These are phyloP conservation scores for Electrophaes corylata DNA, from an alignment of 2,888 invertebrate species.

Conservation along the genomic window DNA sequence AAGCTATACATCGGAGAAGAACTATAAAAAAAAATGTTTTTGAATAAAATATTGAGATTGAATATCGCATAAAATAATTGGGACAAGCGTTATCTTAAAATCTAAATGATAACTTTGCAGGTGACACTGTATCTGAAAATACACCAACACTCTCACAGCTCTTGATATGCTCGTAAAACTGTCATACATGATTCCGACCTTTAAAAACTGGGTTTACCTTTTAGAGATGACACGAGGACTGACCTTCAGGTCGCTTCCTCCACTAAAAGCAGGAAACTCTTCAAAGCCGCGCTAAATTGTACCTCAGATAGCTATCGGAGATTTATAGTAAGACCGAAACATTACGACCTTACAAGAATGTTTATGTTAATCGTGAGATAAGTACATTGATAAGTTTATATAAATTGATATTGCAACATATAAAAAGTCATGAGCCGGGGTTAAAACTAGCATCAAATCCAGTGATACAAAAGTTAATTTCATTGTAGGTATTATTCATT, in stretches of 20 bases:
- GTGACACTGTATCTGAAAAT: not conserved
- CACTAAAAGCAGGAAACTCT: constrained; percentile 34
- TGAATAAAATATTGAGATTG: no score
- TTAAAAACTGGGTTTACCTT: constrained; percentile 33
- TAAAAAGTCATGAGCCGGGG: no score
- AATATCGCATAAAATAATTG: not conserved
- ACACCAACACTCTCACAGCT: not conserved
- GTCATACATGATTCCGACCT: constrained; percentile 18
- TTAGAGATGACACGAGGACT: constrained; percentile 33
- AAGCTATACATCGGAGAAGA: no score
- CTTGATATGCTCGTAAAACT: not conserved
- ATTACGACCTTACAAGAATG: constrained; percentile 38
- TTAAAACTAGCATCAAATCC: no score
- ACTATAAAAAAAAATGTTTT: no score
- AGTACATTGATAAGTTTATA: constrained; percentile 38
- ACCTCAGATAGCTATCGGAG: constrained; percentile 38
- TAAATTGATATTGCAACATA: constrained; percentile 15
- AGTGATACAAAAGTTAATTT: no score
- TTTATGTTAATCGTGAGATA: constrained; percentile 41
- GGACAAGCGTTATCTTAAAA: no score
- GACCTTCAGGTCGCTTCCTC: constrained; percentile 37
- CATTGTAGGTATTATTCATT: no score
- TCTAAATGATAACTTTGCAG: not conserved
- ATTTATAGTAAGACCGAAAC: constrained; percentile 38
- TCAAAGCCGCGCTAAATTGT: constrained; percentile 33